phyloP scores from a whole-genome alignment of 2,113 vertebrate species.

The Hydrochoerus hydrochaeris region DNA sequence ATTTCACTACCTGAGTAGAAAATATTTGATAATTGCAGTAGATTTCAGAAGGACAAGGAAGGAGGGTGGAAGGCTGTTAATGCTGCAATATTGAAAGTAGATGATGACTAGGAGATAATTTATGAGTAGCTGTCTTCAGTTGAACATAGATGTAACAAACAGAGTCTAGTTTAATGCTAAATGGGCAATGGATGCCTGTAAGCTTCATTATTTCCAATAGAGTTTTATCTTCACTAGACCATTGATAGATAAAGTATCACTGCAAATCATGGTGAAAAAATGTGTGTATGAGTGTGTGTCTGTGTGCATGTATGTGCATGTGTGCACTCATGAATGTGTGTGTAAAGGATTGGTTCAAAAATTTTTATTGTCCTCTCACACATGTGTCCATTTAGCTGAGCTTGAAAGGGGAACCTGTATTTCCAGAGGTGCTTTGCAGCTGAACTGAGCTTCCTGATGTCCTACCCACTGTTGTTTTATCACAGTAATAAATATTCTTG shows the following conservation, averaged over 20 bases:
- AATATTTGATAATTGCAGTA: conserved; percentile 67
- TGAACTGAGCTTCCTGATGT: not conserved
- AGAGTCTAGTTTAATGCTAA: not conserved
- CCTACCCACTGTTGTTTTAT: not conserved
- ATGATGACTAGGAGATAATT: conserved; percentile 49
- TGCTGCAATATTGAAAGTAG: conserved; percentile 14
- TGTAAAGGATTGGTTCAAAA: not conserved
- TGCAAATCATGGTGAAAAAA: not conserved
- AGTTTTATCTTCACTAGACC: not conserved
- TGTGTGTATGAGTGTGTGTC: not conserved
- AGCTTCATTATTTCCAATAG: conserved; percentile 39
- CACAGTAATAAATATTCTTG: not conserved
- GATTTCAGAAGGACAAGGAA: conserved; percentile 59
- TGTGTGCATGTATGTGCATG: too few relatives aligned
- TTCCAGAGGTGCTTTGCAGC: not conserved
- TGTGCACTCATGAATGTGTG: not conserved
- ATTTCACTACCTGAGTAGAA: conserved; percentile 53
- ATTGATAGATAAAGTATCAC: not conserved
- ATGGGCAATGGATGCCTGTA: not conserved
- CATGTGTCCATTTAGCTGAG: not conserved
- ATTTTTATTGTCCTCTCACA: not conserved
- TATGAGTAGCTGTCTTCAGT: conserved; percentile 37
- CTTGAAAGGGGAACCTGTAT: not conserved
- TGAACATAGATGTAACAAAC: conserved; percentile 55
- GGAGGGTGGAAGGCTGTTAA: not conserved